Evolutionary conservation across 37 sponge, comb jelly and placozoan genomes (phyloP).

Genomic region (Tethya wilhelma): DNA sequence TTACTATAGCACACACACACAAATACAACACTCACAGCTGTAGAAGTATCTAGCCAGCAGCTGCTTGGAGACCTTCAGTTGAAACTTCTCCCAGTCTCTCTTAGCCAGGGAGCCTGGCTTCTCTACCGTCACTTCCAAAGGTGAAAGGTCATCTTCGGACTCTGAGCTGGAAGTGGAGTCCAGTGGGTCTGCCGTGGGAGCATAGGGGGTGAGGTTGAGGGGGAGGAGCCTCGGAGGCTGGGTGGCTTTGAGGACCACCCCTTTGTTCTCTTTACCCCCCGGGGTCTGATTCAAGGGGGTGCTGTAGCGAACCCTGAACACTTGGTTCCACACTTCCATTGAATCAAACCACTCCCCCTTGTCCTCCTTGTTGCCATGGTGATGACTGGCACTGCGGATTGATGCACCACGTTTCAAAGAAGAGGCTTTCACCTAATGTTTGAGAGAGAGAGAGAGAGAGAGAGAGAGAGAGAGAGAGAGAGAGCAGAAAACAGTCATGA

Average conservation of each 20-base stretch:
- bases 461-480: constrained; percentile 12
- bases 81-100: constrained; percentile 61
- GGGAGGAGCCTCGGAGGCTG: constrained; percentile 7
- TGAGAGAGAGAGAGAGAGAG: constrained; percentile 27
- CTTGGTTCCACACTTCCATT: constrained; percentile 68
- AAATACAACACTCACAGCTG: constrained; percentile 63
- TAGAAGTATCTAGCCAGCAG: constrained; percentile 81
- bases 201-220: not conserved
- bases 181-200: not conserved
- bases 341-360: constrained; percentile 44
- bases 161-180: not conserved
- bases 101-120: constrained; percentile 11
- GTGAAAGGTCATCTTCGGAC: not conserved
- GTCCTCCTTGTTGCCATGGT: not conserved
- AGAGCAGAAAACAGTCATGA: no score
- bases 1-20: not conserved
- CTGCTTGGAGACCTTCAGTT: constrained; percentile 64
- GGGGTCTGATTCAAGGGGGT: not conserved
- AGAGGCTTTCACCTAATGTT: not conserved
- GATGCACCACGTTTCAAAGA: not conserved
- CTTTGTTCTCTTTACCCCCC: not conserved
- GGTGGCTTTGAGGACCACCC: not conserved
- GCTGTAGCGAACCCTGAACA: constrained; percentile 58
- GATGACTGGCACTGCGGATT: not conserved
- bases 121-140: not conserved